A percentile compares a stretch with the other conserved stretches of the same genome.
These are phyloP conservation scores for Orthochromis malagaraziensis DNA, from an alignment of 2,113 vertebrate species.

Conservation along the genomic window DNA sequence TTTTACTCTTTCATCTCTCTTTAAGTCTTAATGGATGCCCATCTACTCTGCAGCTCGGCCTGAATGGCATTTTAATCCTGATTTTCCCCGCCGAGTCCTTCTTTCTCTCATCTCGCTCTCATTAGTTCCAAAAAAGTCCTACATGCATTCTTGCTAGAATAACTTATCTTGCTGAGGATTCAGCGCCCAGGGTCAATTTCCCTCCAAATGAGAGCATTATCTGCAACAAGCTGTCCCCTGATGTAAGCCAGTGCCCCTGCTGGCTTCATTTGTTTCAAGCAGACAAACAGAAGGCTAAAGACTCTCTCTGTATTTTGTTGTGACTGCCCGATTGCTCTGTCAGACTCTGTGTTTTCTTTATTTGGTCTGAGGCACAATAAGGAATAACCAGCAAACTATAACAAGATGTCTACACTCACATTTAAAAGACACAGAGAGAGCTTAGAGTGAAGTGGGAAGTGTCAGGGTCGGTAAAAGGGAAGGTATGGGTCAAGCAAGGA, in stretches of 20 bases:
- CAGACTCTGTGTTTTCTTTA: constrained; percentile 16
- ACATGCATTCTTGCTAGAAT: constrained; percentile 21
- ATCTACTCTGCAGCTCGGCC: neutral
- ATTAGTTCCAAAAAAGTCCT: constrained; percentile 35
- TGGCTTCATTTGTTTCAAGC: constrained; percentile 54
- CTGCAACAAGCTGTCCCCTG: constrained; percentile 55
- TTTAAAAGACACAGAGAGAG: neutral
- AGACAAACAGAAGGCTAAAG: constrained; percentile 44
- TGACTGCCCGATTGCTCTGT: constrained; percentile 41
- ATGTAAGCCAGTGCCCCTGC: constrained; percentile 35
- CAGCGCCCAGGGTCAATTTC: constrained; percentile 53
- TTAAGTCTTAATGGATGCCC: neutral
- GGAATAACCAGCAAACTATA: constrained; percentile 15
- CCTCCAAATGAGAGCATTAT: constrained; percentile 63
- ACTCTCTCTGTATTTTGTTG: constrained; percentile 17
- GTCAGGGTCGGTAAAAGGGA: neutral
- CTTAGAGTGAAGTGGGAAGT: neutral
- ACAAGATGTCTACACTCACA: neutral
- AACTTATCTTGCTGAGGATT: constrained; percentile 38
- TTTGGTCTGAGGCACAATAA: constrained; percentile 28
- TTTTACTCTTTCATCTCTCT: neutral
- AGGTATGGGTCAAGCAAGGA: neutral
- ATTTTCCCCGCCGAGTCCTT: neutral
- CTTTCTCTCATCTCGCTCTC: neutral
- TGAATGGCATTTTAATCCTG: neutral